A percentile compares a stretch with the other conserved stretches of the same genome.
phyloP scores from a whole-genome alignment of 2,113 vertebrate species.

The Antigone vipio region DNA sequence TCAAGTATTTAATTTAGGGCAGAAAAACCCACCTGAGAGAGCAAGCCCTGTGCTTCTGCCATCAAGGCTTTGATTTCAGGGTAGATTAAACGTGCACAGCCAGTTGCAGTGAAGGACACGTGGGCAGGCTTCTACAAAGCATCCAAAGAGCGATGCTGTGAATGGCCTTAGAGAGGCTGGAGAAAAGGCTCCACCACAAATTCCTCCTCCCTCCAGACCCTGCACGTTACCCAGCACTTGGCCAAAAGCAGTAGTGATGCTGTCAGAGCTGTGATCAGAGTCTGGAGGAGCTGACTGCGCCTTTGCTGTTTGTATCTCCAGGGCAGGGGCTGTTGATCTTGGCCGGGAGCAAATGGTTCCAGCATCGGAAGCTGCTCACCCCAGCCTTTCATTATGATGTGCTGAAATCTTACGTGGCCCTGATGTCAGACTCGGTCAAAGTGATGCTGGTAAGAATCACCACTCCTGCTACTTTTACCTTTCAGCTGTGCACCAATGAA shows the following conservation, averaged over 20 bases:
- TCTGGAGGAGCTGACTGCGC: neutral
- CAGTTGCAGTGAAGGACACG: neutral
- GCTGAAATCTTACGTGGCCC: slow-evolving; percentile 79
- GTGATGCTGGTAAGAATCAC: slow-evolving; percentile 81
- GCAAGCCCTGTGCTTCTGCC: neutral
- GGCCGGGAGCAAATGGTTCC: slow-evolving; percentile 83
- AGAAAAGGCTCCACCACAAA: neutral
- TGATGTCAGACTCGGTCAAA: slow-evolving; percentile 78
- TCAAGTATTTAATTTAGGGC: neutral
- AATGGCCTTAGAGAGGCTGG: neutral
- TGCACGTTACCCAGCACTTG: neutral
- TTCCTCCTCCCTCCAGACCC: neutral
- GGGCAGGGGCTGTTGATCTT: slow-evolving; percentile 83
- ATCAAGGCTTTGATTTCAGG: neutral
- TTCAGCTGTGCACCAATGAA: neutral
- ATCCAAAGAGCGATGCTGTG: neutral
- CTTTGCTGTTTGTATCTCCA: slow-evolving; percentile 34
- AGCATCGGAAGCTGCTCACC: slow-evolving; percentile 84
- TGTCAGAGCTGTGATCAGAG: neutral
- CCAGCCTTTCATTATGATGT: slow-evolving; percentile 89
- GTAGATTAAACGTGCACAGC: neutral
- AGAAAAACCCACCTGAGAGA: neutral
- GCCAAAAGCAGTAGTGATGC: neutral
- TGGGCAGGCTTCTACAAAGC: neutral
- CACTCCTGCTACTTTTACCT: neutral